These are phyloP conservation scores for Tetramorium parvispinum DNA, from an alignment of 1,140 invertebrate species.

Conservation along the genomic window DNA sequence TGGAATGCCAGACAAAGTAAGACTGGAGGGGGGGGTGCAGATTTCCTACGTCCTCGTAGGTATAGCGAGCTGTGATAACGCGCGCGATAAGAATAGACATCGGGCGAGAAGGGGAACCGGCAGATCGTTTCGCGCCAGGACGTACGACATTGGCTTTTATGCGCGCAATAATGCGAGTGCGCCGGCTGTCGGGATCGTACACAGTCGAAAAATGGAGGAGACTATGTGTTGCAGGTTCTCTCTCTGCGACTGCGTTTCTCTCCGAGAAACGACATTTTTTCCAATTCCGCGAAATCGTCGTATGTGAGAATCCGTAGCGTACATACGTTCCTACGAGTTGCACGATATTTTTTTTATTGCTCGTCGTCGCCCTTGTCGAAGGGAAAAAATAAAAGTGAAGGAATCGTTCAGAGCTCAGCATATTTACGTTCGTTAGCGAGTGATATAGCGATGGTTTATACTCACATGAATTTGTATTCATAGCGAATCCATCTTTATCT, in stretches of 20 bases:
- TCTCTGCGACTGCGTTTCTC: constrained; percentile 15
- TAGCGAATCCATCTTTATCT: background rate
- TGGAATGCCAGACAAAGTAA: background rate
- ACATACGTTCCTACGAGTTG: background rate
- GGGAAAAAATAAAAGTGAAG: background rate
- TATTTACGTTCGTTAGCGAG: background rate
- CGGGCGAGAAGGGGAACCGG: background rate
- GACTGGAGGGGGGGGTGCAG: background rate
- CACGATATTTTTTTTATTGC: constrained; percentile 45
- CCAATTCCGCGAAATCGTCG: constrained; percentile 56
- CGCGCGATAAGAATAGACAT: background rate
- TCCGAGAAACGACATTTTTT: constrained; percentile 57
- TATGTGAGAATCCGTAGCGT: background rate
- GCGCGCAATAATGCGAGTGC: constrained; percentile 71
- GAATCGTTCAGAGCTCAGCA: background rate
- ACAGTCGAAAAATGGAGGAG: constrained; percentile 31
- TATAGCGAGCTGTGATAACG: constrained; percentile 33
- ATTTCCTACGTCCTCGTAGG: constrained; percentile 19
- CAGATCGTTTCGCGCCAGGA: constrained; percentile 57
- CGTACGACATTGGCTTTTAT: constrained; percentile 75
- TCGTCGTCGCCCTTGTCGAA: background rate
- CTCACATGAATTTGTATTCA: background rate
- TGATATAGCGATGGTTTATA: background rate
- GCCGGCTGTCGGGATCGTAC: constrained; percentile 65
- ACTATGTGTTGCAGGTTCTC: background rate